A percentile compares a stretch with the other conserved stretches of the same genome.
Evolutionary conservation across 35 echinoderm and acorn worm species (phyloP).

Genomic region (Apostichopus californicus): DNA sequence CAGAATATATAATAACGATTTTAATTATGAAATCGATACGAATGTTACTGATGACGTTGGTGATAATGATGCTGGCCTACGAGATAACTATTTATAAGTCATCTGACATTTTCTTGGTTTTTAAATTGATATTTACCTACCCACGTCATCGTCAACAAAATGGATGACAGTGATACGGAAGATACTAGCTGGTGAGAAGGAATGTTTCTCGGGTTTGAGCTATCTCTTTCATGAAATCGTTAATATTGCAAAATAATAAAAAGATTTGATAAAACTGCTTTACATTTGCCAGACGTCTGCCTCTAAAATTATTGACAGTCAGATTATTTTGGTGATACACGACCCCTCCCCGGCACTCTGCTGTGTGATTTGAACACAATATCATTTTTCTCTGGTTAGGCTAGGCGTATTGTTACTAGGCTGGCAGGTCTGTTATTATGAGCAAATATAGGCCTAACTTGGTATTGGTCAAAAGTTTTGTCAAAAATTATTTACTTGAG

Average conservation of each 20-base stretch:
- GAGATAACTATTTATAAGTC: no score
- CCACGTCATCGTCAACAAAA: constrained; percentile 89
- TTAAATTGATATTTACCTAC: constrained; percentile 14
- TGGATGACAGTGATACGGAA: constrained; percentile 81
- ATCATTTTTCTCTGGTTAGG: neutral
- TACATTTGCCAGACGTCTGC: neutral
- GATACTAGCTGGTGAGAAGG: constrained; percentile 90
- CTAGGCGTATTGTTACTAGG: neutral
- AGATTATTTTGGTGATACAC: neutral
- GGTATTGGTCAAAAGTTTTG: no score
- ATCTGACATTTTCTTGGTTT: no score
- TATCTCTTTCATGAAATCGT: neutral
- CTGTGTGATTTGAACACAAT: no score
- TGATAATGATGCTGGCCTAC: no score
- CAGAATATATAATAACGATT: no score
- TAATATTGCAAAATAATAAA: neutral
- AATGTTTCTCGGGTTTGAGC: neutral
- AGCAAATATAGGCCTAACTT: no score
- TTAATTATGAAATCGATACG: no score
- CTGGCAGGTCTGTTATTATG: no score
- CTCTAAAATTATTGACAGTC: neutral
- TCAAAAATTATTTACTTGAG: no score
- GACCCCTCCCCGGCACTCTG: constrained; percentile 7
- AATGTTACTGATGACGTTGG: no score
- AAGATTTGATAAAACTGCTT: neutral